Evolutionary conservation across 35 echinoderm and acorn worm genomes (phyloP), one percentile per base, ranked within the genome.

Genomic region (Hemicentrotus pulcherrimus): DNA sequence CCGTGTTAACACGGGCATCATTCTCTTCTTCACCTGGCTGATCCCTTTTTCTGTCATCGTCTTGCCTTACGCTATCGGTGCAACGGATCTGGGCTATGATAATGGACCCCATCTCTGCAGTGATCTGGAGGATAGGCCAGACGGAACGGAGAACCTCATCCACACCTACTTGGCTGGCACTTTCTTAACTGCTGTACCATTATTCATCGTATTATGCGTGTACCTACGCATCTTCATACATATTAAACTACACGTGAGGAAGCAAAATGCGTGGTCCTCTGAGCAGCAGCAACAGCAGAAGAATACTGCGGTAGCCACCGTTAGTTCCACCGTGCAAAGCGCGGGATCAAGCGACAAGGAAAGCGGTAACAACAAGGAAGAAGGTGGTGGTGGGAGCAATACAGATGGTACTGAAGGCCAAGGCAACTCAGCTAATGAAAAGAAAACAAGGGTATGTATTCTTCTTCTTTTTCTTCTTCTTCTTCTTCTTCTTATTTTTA

Each of bases 91-190:
- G 13, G 91, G 91, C 15, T 93, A 93, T 58, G 91, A 93, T 58
- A 28, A 58, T 13, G 91, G 91, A 4, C 48, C 91, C 31, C 91
- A 93, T 93, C 46, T 93, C 30, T 93, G 91, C 91, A 93, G 91
- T 47, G 91, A 93, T 58, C 46, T 93, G 2, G 91, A 93, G 31
- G 91, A 93, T 31, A 30, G 46, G 30, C 46, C 32, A 48, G 91
- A 47, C n/a, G 91, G 48, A 48, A 93, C 45, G 11, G 91, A 48
- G 91, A 93, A 50, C n/a, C 45, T 50, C 46, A 50, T 31, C 10
- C 91, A 93, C n/a, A 46, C 91, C 46, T 50, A 50, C 14, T 3
- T 93, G 12, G 91, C 46, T 46, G 47, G 46, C 13, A 93, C 48
- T 46, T 93, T 93, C 24, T 31, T 93, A 19, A 93, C 91, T 13